Base-by-base conservation (phyloP, 2,113 vertebrate species). In the Phodopus roborovskii region DNA sequence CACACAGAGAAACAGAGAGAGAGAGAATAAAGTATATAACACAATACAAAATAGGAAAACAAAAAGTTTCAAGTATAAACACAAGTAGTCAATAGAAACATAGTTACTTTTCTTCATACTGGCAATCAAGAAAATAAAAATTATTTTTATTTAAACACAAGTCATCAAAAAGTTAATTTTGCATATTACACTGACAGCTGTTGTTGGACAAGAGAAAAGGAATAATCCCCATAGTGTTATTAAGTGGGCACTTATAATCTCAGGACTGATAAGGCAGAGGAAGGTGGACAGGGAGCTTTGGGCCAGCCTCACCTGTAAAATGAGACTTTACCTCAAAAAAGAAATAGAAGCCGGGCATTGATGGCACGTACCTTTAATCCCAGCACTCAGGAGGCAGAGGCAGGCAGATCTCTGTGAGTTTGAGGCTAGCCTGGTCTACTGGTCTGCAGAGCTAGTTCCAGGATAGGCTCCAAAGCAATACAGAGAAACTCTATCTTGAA, bases 101-200 rank as follows among this genome's bases (percentile, higher is more conserved):
- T 5, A 3, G 94, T 94, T 82, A 5, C 0, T 13, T 62, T 79
- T 97, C 24, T 74, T 36, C 7, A 82, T 0, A 62, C 2, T 50
- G 36, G 3, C 6, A 83, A 83, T 56, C 45, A 89, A 91, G 83
- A 26, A 84, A 83, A 71, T 88, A 39, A 83, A 88, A 89, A 66
- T 53, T 58, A 45, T 30, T 73, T 89, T 77, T 85, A 75, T 33
- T 78, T 77, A 60, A 30, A 92, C 93, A 88, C 77, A n/a, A 92
- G 79, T 6, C 71, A 82, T 89, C 7, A 86, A 70, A 58, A 9
- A 56, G 19, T 4, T 16, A 26, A 19, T 53, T 62, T 58, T 15
- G 60, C 0, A 33, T 26, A 68, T 85, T 70, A 53, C 16, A 74
- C 36, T 70, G 6, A 20, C 5, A 56, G 56, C 2, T 83, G 77